A percentile compares a stretch with the other conserved stretches of the same genome.
These are phyloP conservation scores for Geotrypetes seraphini DNA, from an alignment of 2,797 vertebrate species.

Conservation along the genomic window DNA sequence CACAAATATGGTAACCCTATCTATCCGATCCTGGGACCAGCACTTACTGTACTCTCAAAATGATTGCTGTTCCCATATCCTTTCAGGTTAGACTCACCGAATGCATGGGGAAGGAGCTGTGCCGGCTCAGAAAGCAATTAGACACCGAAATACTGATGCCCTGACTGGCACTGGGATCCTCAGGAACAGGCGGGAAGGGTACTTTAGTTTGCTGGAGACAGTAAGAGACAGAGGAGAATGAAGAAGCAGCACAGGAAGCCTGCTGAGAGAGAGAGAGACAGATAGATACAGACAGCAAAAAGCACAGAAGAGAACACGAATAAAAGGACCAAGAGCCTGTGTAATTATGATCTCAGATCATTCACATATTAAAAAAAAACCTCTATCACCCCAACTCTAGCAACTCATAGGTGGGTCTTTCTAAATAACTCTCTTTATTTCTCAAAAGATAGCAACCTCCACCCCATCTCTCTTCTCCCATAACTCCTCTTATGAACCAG, in stretches of 20 bases:
- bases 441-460: no score
- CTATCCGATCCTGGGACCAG: no score
- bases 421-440: no score
- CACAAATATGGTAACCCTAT: no score
- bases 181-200: constrained; percentile 75
- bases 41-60: no score
- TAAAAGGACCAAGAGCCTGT: constrained; percentile 25
- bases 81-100: constrained; percentile 64
- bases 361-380: no score
- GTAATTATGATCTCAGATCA: no score
- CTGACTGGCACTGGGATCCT: constrained; percentile 80
- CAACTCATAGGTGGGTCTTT: no score
- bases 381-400: no score
- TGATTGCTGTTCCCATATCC: not conserved
- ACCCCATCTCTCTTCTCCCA: no score
- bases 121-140: constrained; percentile 97
- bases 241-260: constrained; percentile 84
- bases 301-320: constrained; percentile 26
- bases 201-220: constrained; percentile 87
- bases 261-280: constrained; percentile 49
- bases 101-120: constrained; percentile 82
- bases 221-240: constrained; percentile 92
- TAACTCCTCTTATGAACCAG: no score
- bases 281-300: constrained; percentile 22
- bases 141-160: constrained; percentile 95